Percentiles rank a stretch among this genome's conserved stretches.
Conservation (phyloP, 92 coral and sea anemone genomes). For the Epizoanthus rinbou region DNA sequence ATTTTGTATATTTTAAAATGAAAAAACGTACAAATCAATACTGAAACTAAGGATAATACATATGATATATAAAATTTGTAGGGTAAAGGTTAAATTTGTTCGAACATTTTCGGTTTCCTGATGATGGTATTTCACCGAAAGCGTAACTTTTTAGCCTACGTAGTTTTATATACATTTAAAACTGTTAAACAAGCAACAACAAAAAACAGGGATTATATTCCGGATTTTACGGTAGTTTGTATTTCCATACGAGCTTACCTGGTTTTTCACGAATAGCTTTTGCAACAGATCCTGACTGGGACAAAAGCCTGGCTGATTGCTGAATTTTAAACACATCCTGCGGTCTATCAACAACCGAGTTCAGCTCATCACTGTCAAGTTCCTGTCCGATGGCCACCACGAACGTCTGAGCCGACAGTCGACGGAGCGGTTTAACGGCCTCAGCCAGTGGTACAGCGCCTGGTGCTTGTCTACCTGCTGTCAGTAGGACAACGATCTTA, state of each 20-base stretch:
- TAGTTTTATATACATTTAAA: no score
- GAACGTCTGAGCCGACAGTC: constrained; percentile 56
- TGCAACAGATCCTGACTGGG: constrained; percentile 49
- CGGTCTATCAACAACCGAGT: constrained; percentile 52
- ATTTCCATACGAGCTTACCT: constrained; percentile 47
- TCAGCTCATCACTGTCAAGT: constrained; percentile 53
- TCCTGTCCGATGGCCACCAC: constrained; percentile 72
- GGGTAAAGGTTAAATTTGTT: no score
- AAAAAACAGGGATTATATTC: no score
- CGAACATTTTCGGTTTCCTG: no score
- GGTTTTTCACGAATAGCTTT: constrained; percentile 56
- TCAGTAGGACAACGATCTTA: constrained; percentile 62
- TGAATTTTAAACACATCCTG: constrained; percentile 59
- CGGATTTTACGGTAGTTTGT: neutral
- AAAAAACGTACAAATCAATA: no score
- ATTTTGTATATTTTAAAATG: no score
- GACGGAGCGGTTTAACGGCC: constrained; percentile 69
- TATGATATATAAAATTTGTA: no score
- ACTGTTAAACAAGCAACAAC: no score
- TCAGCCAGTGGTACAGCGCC: constrained; percentile 58
- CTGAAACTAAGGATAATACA: no score
- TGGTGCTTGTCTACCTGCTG: constrained; percentile 66
- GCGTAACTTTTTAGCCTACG: no score
- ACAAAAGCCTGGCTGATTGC: constrained; percentile 46
- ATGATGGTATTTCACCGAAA: no score